These are phyloP conservation scores for Helicoverpa zea DNA, from an alignment of 1,140 invertebrate genomes.

Conservation along the genomic window DNA sequence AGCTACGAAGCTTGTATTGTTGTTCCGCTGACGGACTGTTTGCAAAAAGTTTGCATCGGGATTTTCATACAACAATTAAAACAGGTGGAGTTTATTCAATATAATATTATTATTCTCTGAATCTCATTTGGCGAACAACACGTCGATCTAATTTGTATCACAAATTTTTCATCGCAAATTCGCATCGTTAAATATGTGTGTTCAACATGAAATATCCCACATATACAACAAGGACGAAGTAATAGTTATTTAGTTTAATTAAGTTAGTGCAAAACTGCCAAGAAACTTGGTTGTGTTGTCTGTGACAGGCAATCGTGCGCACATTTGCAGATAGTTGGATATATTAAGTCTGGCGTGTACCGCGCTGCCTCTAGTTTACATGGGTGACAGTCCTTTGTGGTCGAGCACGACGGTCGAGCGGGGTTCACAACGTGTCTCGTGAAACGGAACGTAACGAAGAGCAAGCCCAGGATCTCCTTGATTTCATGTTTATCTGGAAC, in stretches of 20 bases:
- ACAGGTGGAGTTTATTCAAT: background rate
- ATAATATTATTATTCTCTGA: background rate
- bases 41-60: no score
- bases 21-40: background rate
- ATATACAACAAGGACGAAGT: background rate
- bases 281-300: constrained; percentile 8
- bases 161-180: no score
- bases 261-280: background rate
- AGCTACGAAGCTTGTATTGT: background rate
- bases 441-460: background rate
- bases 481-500: background rate
- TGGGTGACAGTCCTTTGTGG: constrained; percentile 26
- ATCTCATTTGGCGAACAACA: background rate
- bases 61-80: background rate
- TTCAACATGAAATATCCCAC: background rate
- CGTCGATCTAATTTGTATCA: background rate
- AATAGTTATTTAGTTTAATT: background rate
- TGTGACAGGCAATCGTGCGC: constrained; percentile 11
- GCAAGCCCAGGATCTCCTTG: background rate
- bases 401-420: background rate
- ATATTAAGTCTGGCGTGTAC: background rate
- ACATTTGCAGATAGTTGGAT: constrained; percentile 19
- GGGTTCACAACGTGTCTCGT: background rate
- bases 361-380: constrained; percentile 5
- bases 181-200: background rate